These are phyloP conservation scores for Leucoma salicis DNA, from an alignment of 2,888 invertebrate genomes.

Conservation along the genomic window DNA sequence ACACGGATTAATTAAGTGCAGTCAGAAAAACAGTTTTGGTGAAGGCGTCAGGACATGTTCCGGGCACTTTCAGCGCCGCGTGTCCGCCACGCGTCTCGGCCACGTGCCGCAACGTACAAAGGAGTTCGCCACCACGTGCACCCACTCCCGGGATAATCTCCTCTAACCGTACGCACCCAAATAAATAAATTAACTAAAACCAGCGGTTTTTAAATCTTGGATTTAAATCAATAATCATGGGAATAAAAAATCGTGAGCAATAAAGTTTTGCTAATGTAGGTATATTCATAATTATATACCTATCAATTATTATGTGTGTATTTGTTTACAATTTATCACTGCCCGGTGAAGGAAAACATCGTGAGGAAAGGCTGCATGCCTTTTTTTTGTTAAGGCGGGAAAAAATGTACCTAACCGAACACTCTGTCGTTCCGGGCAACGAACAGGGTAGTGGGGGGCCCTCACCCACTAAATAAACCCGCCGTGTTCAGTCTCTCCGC, in stretches of 20 bases:
- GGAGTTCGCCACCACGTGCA: conserved; percentile 35
- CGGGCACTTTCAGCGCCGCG: conserved; percentile 62
- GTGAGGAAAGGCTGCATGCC: no score
- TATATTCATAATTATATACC: no score
- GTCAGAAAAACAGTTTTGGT: conserved; percentile 64
- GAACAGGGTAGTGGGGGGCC: no score
- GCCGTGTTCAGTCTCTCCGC: no score
- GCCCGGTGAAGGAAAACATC: no score
- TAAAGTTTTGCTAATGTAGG: no score
- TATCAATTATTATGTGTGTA: no score
- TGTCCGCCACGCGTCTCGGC: conserved; percentile 40
- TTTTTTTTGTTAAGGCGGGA: no score
- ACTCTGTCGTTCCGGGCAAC: no score
- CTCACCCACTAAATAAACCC: no score
- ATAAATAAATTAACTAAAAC: conserved; percentile 77
- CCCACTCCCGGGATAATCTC: conserved; percentile 62
- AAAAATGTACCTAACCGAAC: no score
- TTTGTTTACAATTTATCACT: no score
- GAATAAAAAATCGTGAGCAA: conserved; percentile 49
- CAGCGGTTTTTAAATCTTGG: conserved; percentile 45
- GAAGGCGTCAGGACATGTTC: conserved; percentile 65
- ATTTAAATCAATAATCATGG: conserved; percentile 59
- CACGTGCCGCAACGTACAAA: conserved; percentile 31
- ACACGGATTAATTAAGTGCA: conserved; percentile 76
- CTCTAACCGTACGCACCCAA: conserved; percentile 63